phyloP scores from a whole-genome alignment of 2,888 invertebrate species.

The Idaea straminata region DNA sequence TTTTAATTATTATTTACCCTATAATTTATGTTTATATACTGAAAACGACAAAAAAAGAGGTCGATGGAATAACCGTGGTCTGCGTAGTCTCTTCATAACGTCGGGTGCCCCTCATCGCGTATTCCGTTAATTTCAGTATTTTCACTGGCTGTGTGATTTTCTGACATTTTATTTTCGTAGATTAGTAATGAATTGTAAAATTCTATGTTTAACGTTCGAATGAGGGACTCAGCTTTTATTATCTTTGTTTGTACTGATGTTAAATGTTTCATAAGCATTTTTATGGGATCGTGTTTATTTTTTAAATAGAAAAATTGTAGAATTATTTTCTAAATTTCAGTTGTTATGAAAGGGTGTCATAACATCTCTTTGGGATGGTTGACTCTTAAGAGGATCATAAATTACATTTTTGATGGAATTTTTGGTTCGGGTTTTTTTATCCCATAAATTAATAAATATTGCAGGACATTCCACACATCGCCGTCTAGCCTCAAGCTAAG shows the following conservation, averaged over 20 bases:
- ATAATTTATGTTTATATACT: too few species aligned
- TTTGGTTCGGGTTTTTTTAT: too few species aligned
- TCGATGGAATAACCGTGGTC: not conserved
- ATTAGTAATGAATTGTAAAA: slow-evolving; percentile 1
- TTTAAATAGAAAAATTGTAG: not conserved
- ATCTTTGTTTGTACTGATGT: not conserved
- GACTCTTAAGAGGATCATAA: too few species aligned
- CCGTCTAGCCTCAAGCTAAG: too few species aligned
- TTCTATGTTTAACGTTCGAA: not conserved
- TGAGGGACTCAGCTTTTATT: slow-evolving; percentile 1
- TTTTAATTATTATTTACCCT: too few species aligned
- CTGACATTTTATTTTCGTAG: not conserved
- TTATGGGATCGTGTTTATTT: not conserved
- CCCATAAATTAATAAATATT: too few species aligned
- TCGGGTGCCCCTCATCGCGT: not conserved
- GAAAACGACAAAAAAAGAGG: not conserved
- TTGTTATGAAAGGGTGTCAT: too few species aligned
- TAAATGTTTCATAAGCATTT: slow-evolving; percentile 1
- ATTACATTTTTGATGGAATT: too few species aligned
- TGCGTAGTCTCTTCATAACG: not conserved
- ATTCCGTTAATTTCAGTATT: not conserved
- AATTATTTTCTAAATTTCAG: too few species aligned
- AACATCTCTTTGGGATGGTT: too few species aligned
- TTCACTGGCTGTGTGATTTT: not conserved
- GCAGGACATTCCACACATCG: too few species aligned